Conservation (phyloP, 2,797 vertebrate genomes). For the Erpetoichthys calabaricus region DNA sequence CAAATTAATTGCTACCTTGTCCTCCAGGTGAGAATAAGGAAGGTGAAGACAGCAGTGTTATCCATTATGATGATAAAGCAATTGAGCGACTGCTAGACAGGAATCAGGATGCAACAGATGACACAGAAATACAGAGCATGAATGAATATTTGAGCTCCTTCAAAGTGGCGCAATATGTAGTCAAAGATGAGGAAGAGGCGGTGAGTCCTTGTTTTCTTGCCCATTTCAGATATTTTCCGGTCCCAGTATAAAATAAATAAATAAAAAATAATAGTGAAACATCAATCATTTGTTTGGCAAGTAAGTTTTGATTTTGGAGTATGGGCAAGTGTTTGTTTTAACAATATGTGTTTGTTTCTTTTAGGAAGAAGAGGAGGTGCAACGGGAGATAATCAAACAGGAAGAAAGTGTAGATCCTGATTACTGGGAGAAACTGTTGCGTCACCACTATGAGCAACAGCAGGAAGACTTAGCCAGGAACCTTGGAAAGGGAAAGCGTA, state of each 20-base stretch:
- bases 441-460: slow-evolving; percentile 96
- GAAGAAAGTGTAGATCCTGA: slow-evolving; percentile 95
- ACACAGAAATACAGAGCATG: slow-evolving; percentile 95
- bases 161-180: slow-evolving; percentile 96
- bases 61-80: slow-evolving; percentile 93
- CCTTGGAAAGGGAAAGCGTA: slow-evolving; percentile 93
- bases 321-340: too few relatives aligned
- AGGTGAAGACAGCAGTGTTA: slow-evolving; percentile 86
- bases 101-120: slow-evolving; percentile 87
- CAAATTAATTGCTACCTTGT: slow-evolving; percentile 2
- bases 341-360: too few relatives aligned
- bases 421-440: slow-evolving; percentile 95
- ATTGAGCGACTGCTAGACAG: slow-evolving; percentile 82
- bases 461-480: slow-evolving; percentile 94
- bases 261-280: too few relatives aligned
- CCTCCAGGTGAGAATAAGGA: slow-evolving; percentile 80
- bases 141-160: slow-evolving; percentile 98
- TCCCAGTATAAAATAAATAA: too few relatives aligned
- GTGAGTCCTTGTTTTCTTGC: slow-evolving; percentile 43
- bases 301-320: too few relatives aligned
- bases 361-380: slow-evolving; percentile 86
- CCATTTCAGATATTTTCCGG: too few relatives aligned
- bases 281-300: too few relatives aligned
- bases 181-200: slow-evolving; percentile 93
- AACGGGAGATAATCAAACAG: slow-evolving; percentile 94